Conservation (phyloP, 1,140 invertebrate genomes). For the Papilio helenus region DNA sequence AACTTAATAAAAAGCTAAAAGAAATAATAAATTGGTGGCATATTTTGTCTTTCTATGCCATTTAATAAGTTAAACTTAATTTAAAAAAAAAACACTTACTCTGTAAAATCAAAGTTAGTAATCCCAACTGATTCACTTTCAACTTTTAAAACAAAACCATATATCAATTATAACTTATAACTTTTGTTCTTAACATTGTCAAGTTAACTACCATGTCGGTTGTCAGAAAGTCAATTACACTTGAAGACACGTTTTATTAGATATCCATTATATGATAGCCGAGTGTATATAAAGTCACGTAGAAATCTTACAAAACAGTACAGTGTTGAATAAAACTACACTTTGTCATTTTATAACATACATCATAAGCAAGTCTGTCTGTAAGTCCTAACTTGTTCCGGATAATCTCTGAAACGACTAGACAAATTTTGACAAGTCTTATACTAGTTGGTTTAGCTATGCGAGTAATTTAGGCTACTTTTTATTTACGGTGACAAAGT, state of each 20-base stretch:
- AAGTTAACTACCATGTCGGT: neutral
- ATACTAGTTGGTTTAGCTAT: too few relatives aligned
- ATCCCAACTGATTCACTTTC: neutral
- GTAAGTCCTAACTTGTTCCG: neutral
- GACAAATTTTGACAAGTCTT: too few relatives aligned
- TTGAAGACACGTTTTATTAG: conserved; percentile 2
- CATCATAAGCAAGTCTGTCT: neutral
- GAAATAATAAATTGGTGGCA: too few relatives aligned
- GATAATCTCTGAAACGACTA: neutral
- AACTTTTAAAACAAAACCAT: neutral
- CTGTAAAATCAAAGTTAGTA: neutral
- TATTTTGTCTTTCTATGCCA: too few relatives aligned
- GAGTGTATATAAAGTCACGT: neutral
- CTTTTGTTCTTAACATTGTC: neutral
- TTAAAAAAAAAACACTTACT: neutral
- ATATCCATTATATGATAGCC: neutral
- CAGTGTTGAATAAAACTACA: neutral
- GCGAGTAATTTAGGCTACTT: too few relatives aligned
- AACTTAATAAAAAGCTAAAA: too few relatives aligned
- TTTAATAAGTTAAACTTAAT: too few relatives aligned
- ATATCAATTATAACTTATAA: neutral
- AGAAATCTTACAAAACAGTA: neutral
- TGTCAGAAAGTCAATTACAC: neutral
- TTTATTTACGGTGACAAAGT: neutral
- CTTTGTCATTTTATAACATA: too few relatives aligned